These are phyloP conservation scores for Megaustenia siamemsis DNA, from an alignment of 2,888 invertebrate species.

Conservation along the genomic window DNA sequence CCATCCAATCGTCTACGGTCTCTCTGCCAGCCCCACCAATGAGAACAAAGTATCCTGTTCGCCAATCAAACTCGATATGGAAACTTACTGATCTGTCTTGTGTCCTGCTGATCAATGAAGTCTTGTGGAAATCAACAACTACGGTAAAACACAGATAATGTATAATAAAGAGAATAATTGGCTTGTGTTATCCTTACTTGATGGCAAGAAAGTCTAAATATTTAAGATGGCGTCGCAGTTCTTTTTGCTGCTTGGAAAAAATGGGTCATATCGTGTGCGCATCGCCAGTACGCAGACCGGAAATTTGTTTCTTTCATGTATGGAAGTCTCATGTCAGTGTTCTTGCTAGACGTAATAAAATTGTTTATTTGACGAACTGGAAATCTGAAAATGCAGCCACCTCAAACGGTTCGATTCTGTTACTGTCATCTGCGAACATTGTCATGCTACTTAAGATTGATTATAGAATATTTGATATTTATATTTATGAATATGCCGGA, in stretches of 20 bases:
- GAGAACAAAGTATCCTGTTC: conserved; percentile 69
- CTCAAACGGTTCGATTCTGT: conserved; percentile 50
- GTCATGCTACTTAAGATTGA: no score
- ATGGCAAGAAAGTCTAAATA: neutral
- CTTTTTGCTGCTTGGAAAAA: conserved; percentile 24
- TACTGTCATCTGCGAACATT: no score
- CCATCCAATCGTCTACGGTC: conserved; percentile 57
- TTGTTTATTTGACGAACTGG: neutral
- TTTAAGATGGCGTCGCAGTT: conserved; percentile 37
- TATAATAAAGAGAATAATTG: neutral
- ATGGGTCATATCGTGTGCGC: conserved; percentile 2
- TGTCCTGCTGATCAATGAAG: neutral
- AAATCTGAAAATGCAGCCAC: conserved; percentile 28
- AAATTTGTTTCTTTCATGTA: neutral
- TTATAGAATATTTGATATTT: no score
- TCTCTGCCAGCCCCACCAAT: conserved; percentile 70
- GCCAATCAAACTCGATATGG: conserved; percentile 49
- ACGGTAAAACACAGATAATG: neutral
- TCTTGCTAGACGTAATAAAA: neutral
- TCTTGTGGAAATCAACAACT: neutral
- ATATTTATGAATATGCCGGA: no score
- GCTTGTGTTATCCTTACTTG: neutral
- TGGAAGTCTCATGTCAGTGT: neutral
- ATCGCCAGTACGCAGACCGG: conserved; percentile 8
- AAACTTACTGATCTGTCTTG: neutral